phyloP scores from a whole-genome alignment of 2,888 invertebrate species.

The Calameuta pallipes region DNA sequence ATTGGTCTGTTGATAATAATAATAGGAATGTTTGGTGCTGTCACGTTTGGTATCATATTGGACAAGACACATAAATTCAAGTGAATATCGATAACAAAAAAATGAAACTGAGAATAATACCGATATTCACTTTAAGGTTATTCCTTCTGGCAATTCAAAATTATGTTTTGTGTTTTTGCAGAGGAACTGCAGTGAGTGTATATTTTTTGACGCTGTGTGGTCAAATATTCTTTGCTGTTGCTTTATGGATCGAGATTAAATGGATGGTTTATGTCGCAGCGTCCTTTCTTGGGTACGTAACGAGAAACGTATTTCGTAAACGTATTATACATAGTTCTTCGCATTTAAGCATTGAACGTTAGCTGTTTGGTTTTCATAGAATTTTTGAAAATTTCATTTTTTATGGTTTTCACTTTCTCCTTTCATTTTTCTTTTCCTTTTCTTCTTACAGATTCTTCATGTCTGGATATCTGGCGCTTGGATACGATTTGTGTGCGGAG shows the following conservation, averaged over 20 bases:
- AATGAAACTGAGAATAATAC: neutral
- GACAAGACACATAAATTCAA: constrained; percentile 77
- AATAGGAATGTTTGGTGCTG: constrained; percentile 74
- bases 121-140: neutral
- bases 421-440: constrained; percentile 12
- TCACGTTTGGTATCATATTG: constrained; percentile 73
- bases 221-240: constrained; percentile 52
- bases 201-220: constrained; percentile 53
- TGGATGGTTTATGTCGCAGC: constrained; percentile 53
- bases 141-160: neutral
- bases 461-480: constrained; percentile 79
- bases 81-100: constrained; percentile 52
- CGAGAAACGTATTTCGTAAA: neutral
- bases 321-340: neutral
- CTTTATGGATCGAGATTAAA: constrained; percentile 44
- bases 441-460: constrained; percentile 74
- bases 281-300: constrained; percentile 50
- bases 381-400: constrained; percentile 16
- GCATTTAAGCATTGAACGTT: neutral
- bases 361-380: neutral
- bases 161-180: constrained; percentile 51
- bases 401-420: neutral
- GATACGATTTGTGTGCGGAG: constrained; percentile 81
- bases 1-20: constrained; percentile 74
- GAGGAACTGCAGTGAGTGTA: constrained; percentile 68